Conservation (phyloP, 2,797 vertebrate species). For the Sorex maritimensis region DNA sequence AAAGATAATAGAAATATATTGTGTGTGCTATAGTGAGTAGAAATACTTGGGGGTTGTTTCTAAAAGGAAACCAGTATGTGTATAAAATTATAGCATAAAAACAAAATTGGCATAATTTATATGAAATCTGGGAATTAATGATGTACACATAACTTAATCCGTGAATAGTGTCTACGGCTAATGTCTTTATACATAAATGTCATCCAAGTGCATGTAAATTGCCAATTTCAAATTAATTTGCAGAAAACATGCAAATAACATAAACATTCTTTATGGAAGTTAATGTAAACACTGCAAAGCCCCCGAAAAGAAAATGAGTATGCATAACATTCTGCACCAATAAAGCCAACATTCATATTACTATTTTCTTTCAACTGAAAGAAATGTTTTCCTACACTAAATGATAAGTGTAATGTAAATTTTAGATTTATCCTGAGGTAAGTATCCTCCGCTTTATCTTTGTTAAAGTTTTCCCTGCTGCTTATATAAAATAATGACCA, state of each 20-base stretch:
- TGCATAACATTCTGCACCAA: slow-evolving; percentile 58
- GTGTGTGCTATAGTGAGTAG: background rate
- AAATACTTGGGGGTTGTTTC: slow-evolving; percentile 53
- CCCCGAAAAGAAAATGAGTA: slow-evolving; percentile 70
- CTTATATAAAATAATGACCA: background rate
- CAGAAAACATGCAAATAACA: slow-evolving; percentile 72
- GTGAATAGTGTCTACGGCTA: slow-evolving; percentile 72
- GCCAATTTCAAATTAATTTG: slow-evolving; percentile 81
- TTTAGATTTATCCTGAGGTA: slow-evolving; percentile 28
- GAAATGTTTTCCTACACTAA: slow-evolving; percentile 65
- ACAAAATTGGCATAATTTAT: slow-evolving; percentile 73
- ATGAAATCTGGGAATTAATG: slow-evolving; percentile 75
- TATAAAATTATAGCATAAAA: slow-evolving; percentile 65
- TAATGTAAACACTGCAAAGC: slow-evolving; percentile 74
- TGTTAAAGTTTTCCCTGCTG: background rate
- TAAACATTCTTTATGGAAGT: slow-evolving; percentile 72
- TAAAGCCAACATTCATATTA: slow-evolving; percentile 55
- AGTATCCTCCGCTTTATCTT: slow-evolving; percentile 6
- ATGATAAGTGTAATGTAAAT: slow-evolving; percentile 23
- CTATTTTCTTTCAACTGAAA: slow-evolving; percentile 55
- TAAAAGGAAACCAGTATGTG: slow-evolving; percentile 66
- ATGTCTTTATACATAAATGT: slow-evolving; percentile 80
- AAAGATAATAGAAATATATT: slow-evolving; percentile 18
- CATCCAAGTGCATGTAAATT: slow-evolving; percentile 77
- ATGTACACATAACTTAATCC: slow-evolving; percentile 76